These are phyloP conservation scores for Neoarius graeffei DNA, from an alignment of 2,113 vertebrate species.

Conservation along the genomic window DNA sequence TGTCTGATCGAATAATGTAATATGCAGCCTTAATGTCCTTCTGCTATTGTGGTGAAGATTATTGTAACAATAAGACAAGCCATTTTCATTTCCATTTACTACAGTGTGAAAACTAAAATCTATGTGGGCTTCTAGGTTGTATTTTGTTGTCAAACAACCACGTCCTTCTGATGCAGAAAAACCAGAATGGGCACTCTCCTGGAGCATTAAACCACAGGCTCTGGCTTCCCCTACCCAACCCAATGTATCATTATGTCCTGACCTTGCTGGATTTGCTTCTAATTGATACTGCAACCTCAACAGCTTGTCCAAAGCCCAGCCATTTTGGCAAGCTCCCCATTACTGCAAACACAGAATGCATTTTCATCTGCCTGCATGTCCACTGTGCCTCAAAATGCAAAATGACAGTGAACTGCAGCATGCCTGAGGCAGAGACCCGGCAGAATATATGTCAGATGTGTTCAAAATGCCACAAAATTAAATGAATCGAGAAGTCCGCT, in stretches of 20 bases:
- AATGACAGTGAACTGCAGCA: conserved; percentile 5
- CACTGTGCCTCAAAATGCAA: not conserved
- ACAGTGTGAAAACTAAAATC: not conserved
- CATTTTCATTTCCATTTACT: conserved; percentile 4
- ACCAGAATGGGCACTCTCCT: not conserved
- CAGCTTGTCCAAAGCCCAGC: conserved; percentile 44
- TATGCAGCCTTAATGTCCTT: not conserved
- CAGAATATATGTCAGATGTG: conserved; percentile 3
- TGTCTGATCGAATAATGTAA: not conserved
- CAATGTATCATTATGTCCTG: conserved; percentile 6
- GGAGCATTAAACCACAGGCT: conserved; percentile 1
- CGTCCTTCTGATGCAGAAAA: not conserved
- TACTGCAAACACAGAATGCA: conserved; percentile 38
- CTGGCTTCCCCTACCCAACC: not conserved
- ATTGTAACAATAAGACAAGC: not conserved
- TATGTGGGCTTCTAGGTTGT: not conserved
- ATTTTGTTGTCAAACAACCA: not conserved
- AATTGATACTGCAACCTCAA: conserved; percentile 46
- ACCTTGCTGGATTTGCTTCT: conserved; percentile 37
- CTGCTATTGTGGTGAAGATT: not conserved
- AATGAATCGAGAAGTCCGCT: conserved; percentile 1
- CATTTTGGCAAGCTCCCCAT: conserved; percentile 29
- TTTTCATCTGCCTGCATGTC: conserved; percentile 38
- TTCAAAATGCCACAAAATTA: conserved; percentile 36
- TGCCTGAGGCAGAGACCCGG: not conserved